phyloP scores from a whole-genome alignment of 2,113 vertebrate species.

The Eira barbara region DNA sequence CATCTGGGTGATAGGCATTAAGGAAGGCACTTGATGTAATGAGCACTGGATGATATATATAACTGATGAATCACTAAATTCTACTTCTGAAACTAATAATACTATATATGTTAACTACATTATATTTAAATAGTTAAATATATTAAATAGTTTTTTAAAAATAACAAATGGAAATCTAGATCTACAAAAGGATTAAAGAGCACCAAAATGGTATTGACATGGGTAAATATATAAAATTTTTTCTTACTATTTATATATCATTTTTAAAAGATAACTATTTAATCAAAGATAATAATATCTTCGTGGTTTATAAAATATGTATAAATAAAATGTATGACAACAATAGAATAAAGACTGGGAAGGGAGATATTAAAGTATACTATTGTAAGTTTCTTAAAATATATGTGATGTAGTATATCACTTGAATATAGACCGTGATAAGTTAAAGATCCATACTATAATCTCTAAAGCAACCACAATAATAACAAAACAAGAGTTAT shows the following conservation, averaged over 20 bases:
- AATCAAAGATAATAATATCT: neutral
- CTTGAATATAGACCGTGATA: neutral
- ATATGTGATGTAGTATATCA: neutral
- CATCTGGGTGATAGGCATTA: neutral
- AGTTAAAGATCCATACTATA: neutral
- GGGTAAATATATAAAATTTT: neutral
- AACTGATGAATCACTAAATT: no score
- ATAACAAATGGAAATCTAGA: neutral
- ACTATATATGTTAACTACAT: no score
- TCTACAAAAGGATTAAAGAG: neutral
- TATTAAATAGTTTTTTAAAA: no score
- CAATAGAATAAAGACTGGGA: neutral
- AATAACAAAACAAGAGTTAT: neutral
- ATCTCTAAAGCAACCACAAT: neutral
- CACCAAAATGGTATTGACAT: neutral
- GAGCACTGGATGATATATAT: neutral
- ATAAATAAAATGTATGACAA: neutral
- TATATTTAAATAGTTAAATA: no score
- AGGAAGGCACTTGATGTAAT: neutral
- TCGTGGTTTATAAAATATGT: neutral
- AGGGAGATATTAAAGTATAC: neutral
- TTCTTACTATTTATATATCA: neutral
- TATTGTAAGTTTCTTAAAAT: neutral
- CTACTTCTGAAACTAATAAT: no score
- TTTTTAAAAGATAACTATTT: neutral